Evolutionary conservation across 2,888 invertebrate genomes (phyloP).

Genomic region (Tiliacea citrago): DNA sequence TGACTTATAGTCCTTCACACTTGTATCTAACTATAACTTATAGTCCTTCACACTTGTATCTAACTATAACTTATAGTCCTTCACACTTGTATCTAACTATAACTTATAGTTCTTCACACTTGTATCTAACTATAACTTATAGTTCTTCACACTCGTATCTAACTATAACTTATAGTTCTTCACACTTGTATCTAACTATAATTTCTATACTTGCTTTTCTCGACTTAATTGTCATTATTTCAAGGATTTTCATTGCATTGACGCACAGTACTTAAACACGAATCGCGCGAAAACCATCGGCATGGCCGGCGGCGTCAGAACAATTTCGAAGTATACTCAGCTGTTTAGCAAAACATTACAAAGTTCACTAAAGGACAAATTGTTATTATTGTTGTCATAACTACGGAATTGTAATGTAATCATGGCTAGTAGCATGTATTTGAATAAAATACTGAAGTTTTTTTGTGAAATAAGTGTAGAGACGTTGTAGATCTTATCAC

Average conservation of each 20-base stretch:
- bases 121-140: too few species aligned
- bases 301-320: background rate
- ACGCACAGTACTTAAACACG: background rate
- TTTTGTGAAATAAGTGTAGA: background rate
- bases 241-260: conserved; percentile 1
- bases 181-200: background rate
- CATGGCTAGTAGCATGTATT: background rate
- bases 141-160: too few species aligned
- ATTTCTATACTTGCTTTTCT: background rate
- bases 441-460: background rate
- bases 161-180: too few species aligned
- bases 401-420: background rate
- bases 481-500: background rate
- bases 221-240: background rate
- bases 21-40: too few species aligned
- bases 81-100: too few species aligned
- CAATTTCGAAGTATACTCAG: conserved; percentile 9
- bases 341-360: conserved; percentile 23
- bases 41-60: too few species aligned
- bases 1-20: too few species aligned
- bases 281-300: background rate
- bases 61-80: too few species aligned
- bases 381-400: background rate
- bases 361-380: background rate
- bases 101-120: too few species aligned